Base-by-base conservation (phyloP, 2,888 invertebrate species). In the Pristionchus arcanus region DNA sequence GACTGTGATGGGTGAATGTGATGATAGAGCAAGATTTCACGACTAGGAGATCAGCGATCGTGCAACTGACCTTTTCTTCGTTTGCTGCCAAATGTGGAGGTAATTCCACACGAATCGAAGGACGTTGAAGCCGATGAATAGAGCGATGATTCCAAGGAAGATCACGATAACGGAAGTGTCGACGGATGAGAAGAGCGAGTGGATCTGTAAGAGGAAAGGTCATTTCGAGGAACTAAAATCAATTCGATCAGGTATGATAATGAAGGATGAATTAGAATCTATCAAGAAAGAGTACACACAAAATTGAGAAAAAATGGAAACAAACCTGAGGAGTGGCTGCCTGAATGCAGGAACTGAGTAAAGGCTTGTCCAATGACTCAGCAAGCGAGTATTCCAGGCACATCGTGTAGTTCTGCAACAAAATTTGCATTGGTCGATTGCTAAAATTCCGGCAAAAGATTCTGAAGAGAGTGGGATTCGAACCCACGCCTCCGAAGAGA, bases 401-500 rank as follows among this genome's bases (percentile, higher is more conserved):
- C 63, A 93, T 92, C 11, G 93, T 93, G 90, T 93, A 93, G 90
- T 93, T 93, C 93, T 93, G 74, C 25, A 89, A 66, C n/a, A 53
- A 90, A 88, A 28, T 71, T 55, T 25, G 21, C 25, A 28, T 25
- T 7, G n/a, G 37, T 37, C 19, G 19, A 71, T 19, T 77, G 83
- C 31, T 28, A 90, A 87, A 55, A 68, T 34, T 90, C 4, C 19
- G 55, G 83, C 83, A 89, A 89, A 89, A 88, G 88, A 31, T 83
- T 91, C 91, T 93, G 93, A 93, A 90, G 93, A 93, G 93, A 93
- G 97, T 97, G 97, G 97, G 97, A 97, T 97, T 97, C 97, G 97
- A 97, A 97, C 97, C 97, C 97, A 97, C 97, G 97, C 97, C 97
- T 94, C 95, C 97, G 97, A 97, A 96, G 97, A 97, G 97, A 97